Base-by-base conservation (phyloP, 2,113 vertebrate species). In the Istiophorus platypterus region DNA sequence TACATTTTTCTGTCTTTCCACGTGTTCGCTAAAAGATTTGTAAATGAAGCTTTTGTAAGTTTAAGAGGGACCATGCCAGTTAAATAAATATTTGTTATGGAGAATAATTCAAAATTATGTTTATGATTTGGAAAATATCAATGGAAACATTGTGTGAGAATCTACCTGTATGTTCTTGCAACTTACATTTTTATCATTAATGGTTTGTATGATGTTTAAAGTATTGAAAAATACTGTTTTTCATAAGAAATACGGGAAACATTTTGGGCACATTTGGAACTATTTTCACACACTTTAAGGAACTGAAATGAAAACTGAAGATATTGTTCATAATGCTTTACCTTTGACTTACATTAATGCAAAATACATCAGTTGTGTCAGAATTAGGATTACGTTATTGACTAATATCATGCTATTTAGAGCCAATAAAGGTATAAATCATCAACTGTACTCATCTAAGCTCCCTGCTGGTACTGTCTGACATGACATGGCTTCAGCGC, bases 1-100 rank as follows among this genome's bases (percentile, higher is more conserved):
- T 99, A 98, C 97, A 97, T 96, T 96, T 95, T 97, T 97, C 93
- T 94, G 93, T 96, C 96, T 97, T 95, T 97, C 92, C 95, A 95
- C 95, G 95, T 96, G 92, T 93, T 95, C 86, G 93, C 94, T 92
- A 29, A 85, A 82, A 89, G 91, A 94, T 95, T 96, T 95, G 82
- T 85, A 94, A 94, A 89, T 91, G 18, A 92, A 51, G 85, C 71
- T 94, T 95, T 95, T 94, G 89, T 94, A 94, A 84, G 81, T 88
- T 75, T 75, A 80, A 69, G 83, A 89, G 88, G 75, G 64, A 87
- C 91, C 86, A 87, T 24, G 27, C 57, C 80, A 82, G 72, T 81
- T 74, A 24, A 80, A 88, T 77, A 85, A 45, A 73, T 65, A 78
- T 89, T 89, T 92, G 85, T 88, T 89, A 83, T 20, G 66, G 63